Evolutionary conservation across 2,888 invertebrate species (phyloP).

Genomic region (Gibbula magus): DNA sequence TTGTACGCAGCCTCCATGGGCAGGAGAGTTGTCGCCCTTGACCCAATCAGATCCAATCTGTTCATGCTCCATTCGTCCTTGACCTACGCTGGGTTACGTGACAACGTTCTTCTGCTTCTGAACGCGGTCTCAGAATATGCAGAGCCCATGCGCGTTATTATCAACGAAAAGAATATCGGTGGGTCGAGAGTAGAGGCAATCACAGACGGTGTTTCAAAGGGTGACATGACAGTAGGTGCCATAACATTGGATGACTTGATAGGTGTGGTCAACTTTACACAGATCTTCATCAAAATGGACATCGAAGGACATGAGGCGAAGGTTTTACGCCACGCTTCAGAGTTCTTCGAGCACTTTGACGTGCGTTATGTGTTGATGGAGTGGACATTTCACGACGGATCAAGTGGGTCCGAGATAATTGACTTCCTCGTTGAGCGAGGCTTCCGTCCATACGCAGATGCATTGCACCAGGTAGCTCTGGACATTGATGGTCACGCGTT

Average conservation of each 20-base stretch:
- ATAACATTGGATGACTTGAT: conserved; percentile 56
- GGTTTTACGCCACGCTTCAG: conserved; percentile 45
- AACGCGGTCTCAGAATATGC: conserved; percentile 56
- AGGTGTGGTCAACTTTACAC: conserved; percentile 35
- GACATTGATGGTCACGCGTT: conserved; percentile 36
- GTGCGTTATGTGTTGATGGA: conserved; percentile 62
- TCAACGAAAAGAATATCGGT: conserved; percentile 52
- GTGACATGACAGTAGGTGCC: conserved; percentile 38
- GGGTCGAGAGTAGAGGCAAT: conserved; percentile 47
- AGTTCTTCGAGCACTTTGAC: conserved; percentile 54
- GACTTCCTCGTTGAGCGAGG: conserved; percentile 50
- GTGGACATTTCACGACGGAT: conserved; percentile 56
- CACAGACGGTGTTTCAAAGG: not conserved
- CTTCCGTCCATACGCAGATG: conserved; percentile 51
- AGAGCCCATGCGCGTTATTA: conserved; percentile 39
- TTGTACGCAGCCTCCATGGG: conserved; percentile 51
- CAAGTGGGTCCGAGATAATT: conserved; percentile 38
- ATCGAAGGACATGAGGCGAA: conserved; percentile 60
- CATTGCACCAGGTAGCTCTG: conserved; percentile 32
- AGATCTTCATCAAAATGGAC: conserved; percentile 64
- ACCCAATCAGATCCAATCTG: conserved; percentile 45
- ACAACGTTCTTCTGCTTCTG: conserved; percentile 47
- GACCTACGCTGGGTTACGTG: conserved; percentile 28
- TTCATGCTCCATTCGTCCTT: conserved; percentile 44
- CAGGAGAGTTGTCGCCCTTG: conserved; percentile 46